These are phyloP conservation scores for Trypoxylus dichotomus DNA, from an alignment of 1,140 invertebrate genomes.

Conservation along the genomic window DNA sequence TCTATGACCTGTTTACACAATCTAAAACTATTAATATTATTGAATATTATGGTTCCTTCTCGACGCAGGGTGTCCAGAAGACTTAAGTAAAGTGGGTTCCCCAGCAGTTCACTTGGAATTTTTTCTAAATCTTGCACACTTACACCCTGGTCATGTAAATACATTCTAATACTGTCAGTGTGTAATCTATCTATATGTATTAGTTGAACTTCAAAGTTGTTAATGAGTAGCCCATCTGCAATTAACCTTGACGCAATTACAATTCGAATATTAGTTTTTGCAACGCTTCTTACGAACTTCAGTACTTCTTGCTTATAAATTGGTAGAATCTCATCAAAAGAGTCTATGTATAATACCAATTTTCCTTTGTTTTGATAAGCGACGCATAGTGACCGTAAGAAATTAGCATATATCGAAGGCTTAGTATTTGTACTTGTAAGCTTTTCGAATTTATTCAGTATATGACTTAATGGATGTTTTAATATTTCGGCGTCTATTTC, in stretches of 20 bases:
- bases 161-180: background rate
- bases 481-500: background rate
- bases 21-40: background rate
- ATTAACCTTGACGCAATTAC: background rate
- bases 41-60: background rate
- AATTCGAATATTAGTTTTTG: background rate
- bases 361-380: background rate
- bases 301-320: background rate
- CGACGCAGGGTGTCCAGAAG: background rate
- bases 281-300: background rate
- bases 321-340: background rate
- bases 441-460: background rate
- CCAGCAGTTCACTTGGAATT: background rate
- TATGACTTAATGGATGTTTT: background rate
- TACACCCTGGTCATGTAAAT: background rate
- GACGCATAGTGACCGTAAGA: background rate
- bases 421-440: background rate
- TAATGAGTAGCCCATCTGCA: background rate
- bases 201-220: constrained; percentile 2
- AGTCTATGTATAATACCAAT: background rate
- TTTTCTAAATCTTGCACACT: background rate
- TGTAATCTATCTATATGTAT: background rate
- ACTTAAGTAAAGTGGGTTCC: background rate
- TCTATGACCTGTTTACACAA: background rate
- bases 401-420: background rate